phyloP scores from a whole-genome alignment of 2,797 vertebrate genomes.

The Gymnoscopelus microlampas region DNA sequence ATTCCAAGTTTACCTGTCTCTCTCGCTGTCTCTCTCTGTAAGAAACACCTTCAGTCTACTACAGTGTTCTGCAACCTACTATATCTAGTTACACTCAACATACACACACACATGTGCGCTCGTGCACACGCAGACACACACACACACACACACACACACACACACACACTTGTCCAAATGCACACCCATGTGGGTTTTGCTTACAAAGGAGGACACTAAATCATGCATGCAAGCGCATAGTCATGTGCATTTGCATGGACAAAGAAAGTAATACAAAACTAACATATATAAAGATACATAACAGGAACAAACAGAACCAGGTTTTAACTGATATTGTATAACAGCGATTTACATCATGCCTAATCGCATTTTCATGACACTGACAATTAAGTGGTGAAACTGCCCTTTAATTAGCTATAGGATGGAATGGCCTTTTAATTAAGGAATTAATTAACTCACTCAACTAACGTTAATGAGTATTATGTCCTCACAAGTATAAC shows the following conservation, averaged over 20 bases:
- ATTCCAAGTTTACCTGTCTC: too few species aligned
- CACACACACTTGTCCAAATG: constrained; percentile 21
- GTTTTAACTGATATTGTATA: too few species aligned
- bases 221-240: too few species aligned
- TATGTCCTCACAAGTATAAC: constrained; percentile 20
- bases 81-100: background rate
- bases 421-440: constrained; percentile 66
- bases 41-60: too few species aligned
- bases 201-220: too few species aligned
- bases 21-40: too few species aligned
- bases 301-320: too few species aligned
- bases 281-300: background rate
- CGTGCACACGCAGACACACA: background rate
- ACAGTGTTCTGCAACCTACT: too few species aligned
- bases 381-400: constrained; percentile 72
- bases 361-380: constrained; percentile 63
- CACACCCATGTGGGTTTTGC: background rate
- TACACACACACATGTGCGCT: background rate
- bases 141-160: background rate
- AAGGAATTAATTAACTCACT: constrained; percentile 65
- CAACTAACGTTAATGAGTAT: constrained; percentile 59
- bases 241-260: too few species aligned
- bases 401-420: constrained; percentile 75
- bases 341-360: constrained; percentile 31
- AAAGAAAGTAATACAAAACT: too few species aligned